Evolutionary conservation across 2,113 vertebrate genomes (phyloP), one percentile per base, ranked within the genome.

Genomic region (Sinocyclocheilus anophthalmus): DNA sequence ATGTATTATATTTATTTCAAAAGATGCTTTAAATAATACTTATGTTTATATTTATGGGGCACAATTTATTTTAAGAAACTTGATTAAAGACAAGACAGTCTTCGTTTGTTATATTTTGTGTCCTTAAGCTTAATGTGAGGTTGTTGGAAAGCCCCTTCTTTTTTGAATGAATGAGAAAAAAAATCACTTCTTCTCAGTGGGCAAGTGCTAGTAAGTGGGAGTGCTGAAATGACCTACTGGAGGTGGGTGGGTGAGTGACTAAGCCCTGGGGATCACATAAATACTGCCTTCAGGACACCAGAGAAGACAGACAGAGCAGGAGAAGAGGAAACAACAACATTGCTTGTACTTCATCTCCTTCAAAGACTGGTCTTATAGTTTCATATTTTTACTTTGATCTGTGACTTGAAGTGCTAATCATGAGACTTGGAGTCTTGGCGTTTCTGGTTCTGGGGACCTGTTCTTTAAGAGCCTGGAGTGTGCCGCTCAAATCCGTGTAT

Each of bases 391-490:
- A 48, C 20, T 30, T 83, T 76, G 81, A 13, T 82, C 48, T 45
- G 45, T 30, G 24, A 33, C 67, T 83, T n/a, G 20, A 83, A 83
- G 16, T 9, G 89, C 88, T 93, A 90, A 92, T 33, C 81, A 96
- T 95, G 95, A 93, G 91, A 88, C 87, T 20, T 87, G 85, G 57
- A 61, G 83, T 90, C 72, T 83, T 94, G 65, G 83, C 86, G 42
- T 88, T 92, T 72, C 89, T 94, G 85, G 78, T 94, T 86, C 90
- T 95, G 89, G 94, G 92, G 73, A 87, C 92, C 53, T 91, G 90
- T 79, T 30, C 90, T 18, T 88, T 94, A 78, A 85, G 89, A 22
- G 92, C 84, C 85, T 94, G 92, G 93, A 93, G 91, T 69, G 1
- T 77, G 81, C 94, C 95, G 8, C 42, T 95, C 84, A 94, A 92